These are phyloP conservation scores for Phasia obesa DNA, from an alignment of 2,888 invertebrate genomes.

Conservation along the genomic window DNA sequence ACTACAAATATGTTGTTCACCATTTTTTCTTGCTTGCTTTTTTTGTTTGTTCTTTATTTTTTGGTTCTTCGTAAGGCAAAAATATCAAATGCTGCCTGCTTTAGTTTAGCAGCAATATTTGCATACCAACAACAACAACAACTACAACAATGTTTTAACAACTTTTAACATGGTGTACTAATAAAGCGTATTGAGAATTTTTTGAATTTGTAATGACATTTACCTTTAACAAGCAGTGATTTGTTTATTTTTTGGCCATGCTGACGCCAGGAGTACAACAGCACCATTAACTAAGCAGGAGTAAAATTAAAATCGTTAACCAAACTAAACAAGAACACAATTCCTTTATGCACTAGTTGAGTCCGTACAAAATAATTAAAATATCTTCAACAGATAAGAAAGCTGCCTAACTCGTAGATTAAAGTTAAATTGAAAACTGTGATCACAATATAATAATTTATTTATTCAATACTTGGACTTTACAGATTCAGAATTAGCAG, in stretches of 20 bases:
- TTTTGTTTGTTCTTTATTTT: neutral
- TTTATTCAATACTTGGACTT: no score
- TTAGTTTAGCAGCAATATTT: slow-evolving; percentile 54
- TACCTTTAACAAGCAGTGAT: slow-evolving; percentile 68
- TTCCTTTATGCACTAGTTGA: neutral
- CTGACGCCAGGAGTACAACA: slow-evolving; percentile 50
- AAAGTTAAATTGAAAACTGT: no score
- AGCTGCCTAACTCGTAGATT: no score
- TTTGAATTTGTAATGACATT: slow-evolving; percentile 70
- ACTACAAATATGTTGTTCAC: slow-evolving; percentile 57
- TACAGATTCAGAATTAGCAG: no score
- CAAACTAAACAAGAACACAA: slow-evolving; percentile 4
- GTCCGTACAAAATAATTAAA: slow-evolving; percentile 6
- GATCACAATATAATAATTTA: no score
- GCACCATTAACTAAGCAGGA: slow-evolving; percentile 35
- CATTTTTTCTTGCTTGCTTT: slow-evolving; percentile 45
- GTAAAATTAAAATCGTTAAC: slow-evolving; percentile 23
- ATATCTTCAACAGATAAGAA: neutral
- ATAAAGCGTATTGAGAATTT: slow-evolving; percentile 66
- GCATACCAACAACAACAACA: slow-evolving; percentile 46
- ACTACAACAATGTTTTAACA: slow-evolving; percentile 28
- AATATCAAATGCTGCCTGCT: slow-evolving; percentile 54
- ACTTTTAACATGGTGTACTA: slow-evolving; percentile 64
- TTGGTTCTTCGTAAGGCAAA: slow-evolving; percentile 21
- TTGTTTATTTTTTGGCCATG: slow-evolving; percentile 60